Conservation (phyloP, 37 sponge, comb jelly and placozoan species). For the Hormiphora californensis region DNA sequence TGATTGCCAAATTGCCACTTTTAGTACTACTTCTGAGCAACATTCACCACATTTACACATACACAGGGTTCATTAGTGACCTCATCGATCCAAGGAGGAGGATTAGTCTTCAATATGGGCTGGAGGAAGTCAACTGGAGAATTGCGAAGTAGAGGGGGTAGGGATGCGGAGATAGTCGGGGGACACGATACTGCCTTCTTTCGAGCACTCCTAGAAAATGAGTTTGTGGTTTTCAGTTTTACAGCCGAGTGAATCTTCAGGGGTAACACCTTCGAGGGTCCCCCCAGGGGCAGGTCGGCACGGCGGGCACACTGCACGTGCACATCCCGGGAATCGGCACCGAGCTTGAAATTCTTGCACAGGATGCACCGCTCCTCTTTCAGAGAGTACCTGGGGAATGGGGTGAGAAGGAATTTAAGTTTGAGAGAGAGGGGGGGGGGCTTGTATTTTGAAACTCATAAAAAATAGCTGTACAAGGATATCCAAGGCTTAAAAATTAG, state of each 20-base stretch:
- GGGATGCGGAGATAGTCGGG: background rate
- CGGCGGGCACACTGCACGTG: conserved; percentile 19
- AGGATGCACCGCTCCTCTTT: conserved; percentile 33
- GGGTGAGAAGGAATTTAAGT: background rate
- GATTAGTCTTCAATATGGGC: conserved; percentile 10
- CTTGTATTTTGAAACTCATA: background rate
- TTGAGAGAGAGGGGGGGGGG: background rate
- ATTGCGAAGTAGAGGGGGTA: too few relatives aligned
- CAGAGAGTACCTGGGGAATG: conserved; percentile 9
- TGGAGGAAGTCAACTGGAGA: background rate
- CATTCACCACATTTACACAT: too few relatives aligned
- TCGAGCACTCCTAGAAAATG: background rate
- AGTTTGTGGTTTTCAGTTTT: background rate
- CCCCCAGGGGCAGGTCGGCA: background rate
- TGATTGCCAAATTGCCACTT: too few relatives aligned
- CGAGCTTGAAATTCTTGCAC: conserved; percentile 39
- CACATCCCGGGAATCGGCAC: conserved; percentile 11
- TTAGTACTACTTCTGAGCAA: too few relatives aligned
- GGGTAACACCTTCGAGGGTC: background rate
- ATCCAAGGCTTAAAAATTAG: background rate
- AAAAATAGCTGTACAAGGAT: background rate
- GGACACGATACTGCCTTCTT: background rate
- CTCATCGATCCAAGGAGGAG: background rate
- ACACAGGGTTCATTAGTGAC: conserved; percentile 9
- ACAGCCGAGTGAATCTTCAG: conserved; percentile 23